Base-by-base conservation (phyloP, 1,140 invertebrate genomes). In the Helicoverpa zea region DNA sequence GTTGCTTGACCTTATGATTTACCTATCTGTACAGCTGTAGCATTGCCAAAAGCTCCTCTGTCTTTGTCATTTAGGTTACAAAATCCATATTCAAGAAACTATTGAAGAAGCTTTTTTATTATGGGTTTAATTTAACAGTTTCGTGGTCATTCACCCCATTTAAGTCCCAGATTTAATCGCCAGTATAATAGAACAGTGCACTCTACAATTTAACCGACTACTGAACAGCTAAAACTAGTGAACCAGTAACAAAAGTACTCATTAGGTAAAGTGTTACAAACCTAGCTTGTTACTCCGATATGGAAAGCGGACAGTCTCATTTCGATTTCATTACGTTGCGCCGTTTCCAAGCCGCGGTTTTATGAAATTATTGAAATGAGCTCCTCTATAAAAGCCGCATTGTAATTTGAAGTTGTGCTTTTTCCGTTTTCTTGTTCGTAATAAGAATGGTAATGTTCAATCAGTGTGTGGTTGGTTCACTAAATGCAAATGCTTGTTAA, bases 301-400 rank as follows among this genome's bases (percentile, higher is more conserved):
- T 23, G 16, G n/a, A 29, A 49, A 13, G 29, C 49, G 66, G 47
- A 70, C 23, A 4, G 12, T 54, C 49, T 14, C 47, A 52, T 49
- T 51, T 70, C 43, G 66, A 70, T 51, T 70, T 70, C 66, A 70
- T 70, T 54, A 70, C 49, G 49, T 70, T n/a, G 49, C 23, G 23
- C 66, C 47, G 30, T 70, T 70, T 54, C n/a, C 51, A 70, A 14
- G 18, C 18, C 66, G 66, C 49, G 49, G 66, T 70, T 70, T 63
- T 66, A 70, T 54, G 47, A 70, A 70, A 70, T 51, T 54, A 70
- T 70, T 70, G 23, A 54, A 70, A 52, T 70, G 66, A 70, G 66
- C 47, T 52, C 10, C 51, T 5, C 0, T 29, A 54, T 30, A 54
- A 68, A 70, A 70, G 23, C 66, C n/a, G 49, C 66, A 70, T 70